Evolutionary conservation across 2,797 vertebrate species (phyloP), one percentile per base, ranked within the genome.

Genomic region (Rhynchotus rufescens): DNA sequence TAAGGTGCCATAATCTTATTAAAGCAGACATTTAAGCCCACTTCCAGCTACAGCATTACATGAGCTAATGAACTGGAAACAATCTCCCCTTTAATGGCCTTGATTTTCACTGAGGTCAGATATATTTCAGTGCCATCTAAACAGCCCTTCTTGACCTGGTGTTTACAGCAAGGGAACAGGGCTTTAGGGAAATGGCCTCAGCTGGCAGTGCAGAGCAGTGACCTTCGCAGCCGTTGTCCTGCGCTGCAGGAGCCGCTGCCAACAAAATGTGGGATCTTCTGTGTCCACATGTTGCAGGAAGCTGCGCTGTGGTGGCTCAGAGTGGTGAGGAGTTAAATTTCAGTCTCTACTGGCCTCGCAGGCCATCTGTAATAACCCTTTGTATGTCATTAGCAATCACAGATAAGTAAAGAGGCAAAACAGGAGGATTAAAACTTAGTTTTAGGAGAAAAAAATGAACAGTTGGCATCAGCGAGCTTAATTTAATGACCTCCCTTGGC

Each of bases 51-150:
- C 49, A 49, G 38, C 2, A 3, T 28, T 78, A 54, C 20, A 2
- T 56, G 61, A 75, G 66, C 62, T 90, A 60, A 90, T 38, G 86
- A 90, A 61, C 54, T 90, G 77, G 36, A 65, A 67, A 62, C 64
- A 32, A 8, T 26, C 81, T 64, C 52, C 82, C 69, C 62, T 56
- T 26, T 68, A 30, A 34, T 38, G 73, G 47, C 38, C 0, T 7
- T 32, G 28, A 6, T 3, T 2, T 36, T 73, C 56, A 1, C 0
- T 2, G 69, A 64, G 88, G 62, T 61, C 80, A 62, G 62, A 26
- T 75, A 40, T 56, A 26, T 86, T 76, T 72, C 5, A 32, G 54
- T 32, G 60, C 60, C 34, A 25, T 10, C 49, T 42, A 10, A 34
- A 23, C 23, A 66, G 42, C 23, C 10, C 4, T 23, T 69, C 34